Percentiles rank a stretch among this genome's conserved stretches.
phyloP scores from a whole-genome alignment of 1,140 invertebrate genomes.

The Eufriesea mexicana region DNA sequence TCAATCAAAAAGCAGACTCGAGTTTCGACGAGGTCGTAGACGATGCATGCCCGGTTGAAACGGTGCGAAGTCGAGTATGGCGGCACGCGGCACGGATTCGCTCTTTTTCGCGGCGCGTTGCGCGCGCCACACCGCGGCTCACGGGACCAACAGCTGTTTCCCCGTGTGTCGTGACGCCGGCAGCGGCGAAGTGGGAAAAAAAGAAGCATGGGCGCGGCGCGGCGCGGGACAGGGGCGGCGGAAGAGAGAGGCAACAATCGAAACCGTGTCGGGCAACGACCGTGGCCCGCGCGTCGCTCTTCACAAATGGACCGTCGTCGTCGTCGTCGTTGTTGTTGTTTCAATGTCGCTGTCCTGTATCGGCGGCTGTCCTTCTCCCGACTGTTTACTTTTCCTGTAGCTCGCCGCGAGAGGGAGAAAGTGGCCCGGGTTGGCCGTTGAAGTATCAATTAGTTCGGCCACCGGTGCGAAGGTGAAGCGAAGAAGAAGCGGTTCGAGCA shows the following conservation, averaged over 20 bases:
- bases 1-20: no score
- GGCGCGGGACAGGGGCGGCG: constrained; percentile 42
- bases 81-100: constrained; percentile 37
- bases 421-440: background rate
- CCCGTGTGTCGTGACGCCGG: constrained; percentile 61
- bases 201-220: constrained; percentile 59
- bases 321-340: constrained; percentile 55
- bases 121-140: constrained; percentile 38
- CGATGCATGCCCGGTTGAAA: background rate
- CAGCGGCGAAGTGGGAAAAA: constrained; percentile 39
- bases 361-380: constrained; percentile 26
- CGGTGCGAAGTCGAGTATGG: background rate
- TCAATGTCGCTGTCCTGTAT: constrained; percentile 62
- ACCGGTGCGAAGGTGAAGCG: no score
- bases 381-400: constrained; percentile 5
- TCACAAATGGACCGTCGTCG: constrained; percentile 49
- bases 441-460: constrained; percentile 23
- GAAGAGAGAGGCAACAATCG: constrained; percentile 68
- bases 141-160: constrained; percentile 71
- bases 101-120: constrained; percentile 53
- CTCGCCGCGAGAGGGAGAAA: background rate
- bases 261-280: constrained; percentile 69
- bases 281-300: constrained; percentile 56
- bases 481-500: background rate
- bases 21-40: background rate